Evolutionary conservation across 1,140 invertebrate species (phyloP), one percentile per base, ranked within the genome.

Genomic region (Zaprionus kolodkinae): DNA sequence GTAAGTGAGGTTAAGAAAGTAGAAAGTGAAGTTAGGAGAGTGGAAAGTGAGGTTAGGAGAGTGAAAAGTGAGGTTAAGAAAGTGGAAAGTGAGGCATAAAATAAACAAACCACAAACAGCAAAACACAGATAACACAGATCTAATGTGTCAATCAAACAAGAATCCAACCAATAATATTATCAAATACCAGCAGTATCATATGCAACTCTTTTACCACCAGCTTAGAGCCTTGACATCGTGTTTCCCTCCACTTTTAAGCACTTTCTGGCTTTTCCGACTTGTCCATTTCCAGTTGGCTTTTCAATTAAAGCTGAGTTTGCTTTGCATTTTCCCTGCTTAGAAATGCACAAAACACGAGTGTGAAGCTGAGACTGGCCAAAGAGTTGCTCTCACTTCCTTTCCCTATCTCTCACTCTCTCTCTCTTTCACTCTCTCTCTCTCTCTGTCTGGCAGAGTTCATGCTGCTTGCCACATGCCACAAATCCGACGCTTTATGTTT

Each of bases 401-500:
- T 30, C 3, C 3, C 27, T 30, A 30, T 30, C 27, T 30, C 27
- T 30, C 27, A 2, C 27, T 3, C 27, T 5, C 27, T 2, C 27
- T 5, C 6, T 30, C 27, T 30, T 3, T 30, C 6, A n/a, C 27
- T 5, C 27, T 2, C 27, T 5, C 6, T 30, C 27, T 30, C 27
- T 30, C 6, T 30, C 33, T 1, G 33, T 35, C 7, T 21, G 11
- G 36, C 50, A 9, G 15, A 55, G 64, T 66, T 50, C 55, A 62
- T 43, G 25, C 27, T 40, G 36, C 71, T 35, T 52, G 73, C 65
- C 50, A 48, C 65, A 62, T 64, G 63, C 76, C 54, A 83, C 77
- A 86, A 79, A 87, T 87, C 83, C 80, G 61, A 87, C 84, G 84
- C 79, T 87, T 87, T 87, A 87, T 88, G 84, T 80, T 87, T 88